phyloP scores from a whole-genome alignment of 2,888 invertebrate genomes.

The Luffia ferchaultella region DNA sequence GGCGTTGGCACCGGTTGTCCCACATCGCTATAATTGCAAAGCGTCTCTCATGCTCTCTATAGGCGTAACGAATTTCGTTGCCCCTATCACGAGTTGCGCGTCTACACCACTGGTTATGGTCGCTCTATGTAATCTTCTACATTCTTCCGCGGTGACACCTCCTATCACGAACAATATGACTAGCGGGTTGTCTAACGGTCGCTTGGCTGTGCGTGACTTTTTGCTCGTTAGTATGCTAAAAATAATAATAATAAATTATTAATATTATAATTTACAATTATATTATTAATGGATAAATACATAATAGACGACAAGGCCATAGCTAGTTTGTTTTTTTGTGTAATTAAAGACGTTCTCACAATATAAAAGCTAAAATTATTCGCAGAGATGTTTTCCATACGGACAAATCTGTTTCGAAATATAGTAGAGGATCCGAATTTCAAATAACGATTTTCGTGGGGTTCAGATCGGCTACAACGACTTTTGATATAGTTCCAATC shows the following conservation, averaged over 20 bases:
- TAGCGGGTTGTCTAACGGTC: conserved; percentile 70
- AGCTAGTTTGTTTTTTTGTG: too few relatives aligned
- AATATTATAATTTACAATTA: conserved; percentile 2
- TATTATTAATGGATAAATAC: too few relatives aligned
- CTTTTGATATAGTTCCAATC: too few relatives aligned
- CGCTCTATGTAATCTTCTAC: conserved; percentile 51
- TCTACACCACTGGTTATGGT: conserved; percentile 56
- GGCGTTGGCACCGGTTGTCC: too few relatives aligned
- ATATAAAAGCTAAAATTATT: too few relatives aligned
- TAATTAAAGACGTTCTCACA: too few relatives aligned
- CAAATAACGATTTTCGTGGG: too few relatives aligned
- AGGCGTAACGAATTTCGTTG: conserved; percentile 43
- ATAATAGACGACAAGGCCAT: too few relatives aligned
- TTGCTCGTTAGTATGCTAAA: conserved; percentile 68
- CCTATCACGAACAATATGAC: conserved; percentile 73
- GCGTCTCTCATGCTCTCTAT: conserved; percentile 44
- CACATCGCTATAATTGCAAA: conserved; percentile 12
- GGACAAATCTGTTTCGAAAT: too few relatives aligned
- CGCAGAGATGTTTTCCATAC: too few relatives aligned
- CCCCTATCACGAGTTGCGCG: conserved; percentile 42
- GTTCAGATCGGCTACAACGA: too few relatives aligned
- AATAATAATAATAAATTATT: conserved; percentile 7
- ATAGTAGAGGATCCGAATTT: too few relatives aligned
- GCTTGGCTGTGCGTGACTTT: conserved; percentile 37
- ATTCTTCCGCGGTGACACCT: conserved; percentile 72